Percentiles rank a stretch among this genome's conserved stretches.
Evolutionary conservation across 2,888 invertebrate genomes (phyloP).

Genomic region (Scelioninae gen. 1): DNA sequence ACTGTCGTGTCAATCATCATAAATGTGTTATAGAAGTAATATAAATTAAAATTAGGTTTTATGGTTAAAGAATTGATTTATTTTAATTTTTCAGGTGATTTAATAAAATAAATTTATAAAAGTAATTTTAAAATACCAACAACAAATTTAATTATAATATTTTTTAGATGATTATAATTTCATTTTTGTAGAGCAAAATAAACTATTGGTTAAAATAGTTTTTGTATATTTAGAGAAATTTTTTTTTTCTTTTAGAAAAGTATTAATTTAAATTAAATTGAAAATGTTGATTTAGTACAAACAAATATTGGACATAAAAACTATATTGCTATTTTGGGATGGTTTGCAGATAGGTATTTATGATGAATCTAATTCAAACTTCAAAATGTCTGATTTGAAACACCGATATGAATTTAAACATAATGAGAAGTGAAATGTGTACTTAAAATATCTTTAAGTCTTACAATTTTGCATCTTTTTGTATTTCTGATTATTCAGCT

Average conservation of each 20-base stretch:
- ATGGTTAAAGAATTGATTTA: background rate
- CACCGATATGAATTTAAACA: constrained; percentile 3
- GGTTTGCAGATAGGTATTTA: background rate
- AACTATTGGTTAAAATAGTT: too few species aligned
- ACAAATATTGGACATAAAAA: background rate
- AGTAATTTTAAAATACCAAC: too few species aligned
- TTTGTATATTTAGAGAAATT: too few species aligned
- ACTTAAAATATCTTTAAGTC: background rate
- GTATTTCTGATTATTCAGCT: too few species aligned
- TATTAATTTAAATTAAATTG: too few species aligned
- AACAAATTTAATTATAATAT: too few species aligned
- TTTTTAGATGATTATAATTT: too few species aligned
- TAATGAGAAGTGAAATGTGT: constrained; percentile 8
- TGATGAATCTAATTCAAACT: background rate
- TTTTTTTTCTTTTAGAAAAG: too few species aligned
- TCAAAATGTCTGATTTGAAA: background rate
- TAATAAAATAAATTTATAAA: too few species aligned
- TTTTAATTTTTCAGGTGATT: too few species aligned
- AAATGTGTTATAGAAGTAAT: constrained; percentile 40
- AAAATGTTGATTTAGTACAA: too few species aligned
- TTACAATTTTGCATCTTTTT: background rate
- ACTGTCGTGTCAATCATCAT: constrained; percentile 67
- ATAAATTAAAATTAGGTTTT: constrained; percentile 41
- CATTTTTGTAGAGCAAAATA: too few species aligned
- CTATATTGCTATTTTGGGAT: background rate